Percentiles rank a stretch among this genome's conserved stretches.
These are phyloP conservation scores for Malachius bipustulatus DNA, from an alignment of 2,888 invertebrate species.

Conservation along the genomic window DNA sequence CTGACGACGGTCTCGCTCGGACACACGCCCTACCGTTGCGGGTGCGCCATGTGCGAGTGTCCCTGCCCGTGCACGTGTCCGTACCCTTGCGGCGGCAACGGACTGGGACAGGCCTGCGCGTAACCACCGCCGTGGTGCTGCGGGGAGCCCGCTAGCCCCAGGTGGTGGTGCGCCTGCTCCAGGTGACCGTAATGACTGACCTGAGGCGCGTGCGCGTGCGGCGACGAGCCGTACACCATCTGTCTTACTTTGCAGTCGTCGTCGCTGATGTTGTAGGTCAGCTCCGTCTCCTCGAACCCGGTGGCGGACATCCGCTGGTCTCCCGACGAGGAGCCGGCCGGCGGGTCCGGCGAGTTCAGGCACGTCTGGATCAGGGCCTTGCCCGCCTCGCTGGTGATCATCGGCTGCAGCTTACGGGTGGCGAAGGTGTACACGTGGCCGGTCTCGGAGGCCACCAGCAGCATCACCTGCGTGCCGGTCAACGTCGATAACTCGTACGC, in stretches of 20 bases:
- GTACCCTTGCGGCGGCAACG: constrained; percentile 51
- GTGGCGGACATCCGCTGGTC: constrained; percentile 98
- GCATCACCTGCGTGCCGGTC: constrained; percentile 99
- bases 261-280: constrained; percentile 91
- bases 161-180: constrained; percentile 34
- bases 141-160: constrained; percentile 36
- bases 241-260: constrained; percentile 96
- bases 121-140: constrained; percentile 47
- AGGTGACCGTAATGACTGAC: constrained; percentile 39
- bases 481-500: constrained; percentile 98
- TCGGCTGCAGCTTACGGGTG: constrained; percentile 95
- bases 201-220: constrained; percentile 53
- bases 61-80: constrained; percentile 54
- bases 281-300: constrained; percentile 96
- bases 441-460: constrained; percentile 96
- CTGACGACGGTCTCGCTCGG: too few relatives aligned
- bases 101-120: constrained; percentile 59
- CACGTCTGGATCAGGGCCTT: constrained; percentile 98
- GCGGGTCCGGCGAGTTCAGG: constrained; percentile 92
- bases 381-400: constrained; percentile 97
- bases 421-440: constrained; percentile 99
- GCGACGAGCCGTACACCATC: constrained; percentile 72
- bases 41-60: constrained; percentile 62
- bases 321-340: constrained; percentile 48
- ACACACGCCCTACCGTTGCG: constrained; percentile 77